A percentile compares a stretch with the other conserved stretches of the same genome.
These are phyloP conservation scores for Aurelia aurita complex sp. Pacific DNA, from an alignment of 30 jellyfish, hydroid and myxozoan genomes.

Conservation along the genomic window DNA sequence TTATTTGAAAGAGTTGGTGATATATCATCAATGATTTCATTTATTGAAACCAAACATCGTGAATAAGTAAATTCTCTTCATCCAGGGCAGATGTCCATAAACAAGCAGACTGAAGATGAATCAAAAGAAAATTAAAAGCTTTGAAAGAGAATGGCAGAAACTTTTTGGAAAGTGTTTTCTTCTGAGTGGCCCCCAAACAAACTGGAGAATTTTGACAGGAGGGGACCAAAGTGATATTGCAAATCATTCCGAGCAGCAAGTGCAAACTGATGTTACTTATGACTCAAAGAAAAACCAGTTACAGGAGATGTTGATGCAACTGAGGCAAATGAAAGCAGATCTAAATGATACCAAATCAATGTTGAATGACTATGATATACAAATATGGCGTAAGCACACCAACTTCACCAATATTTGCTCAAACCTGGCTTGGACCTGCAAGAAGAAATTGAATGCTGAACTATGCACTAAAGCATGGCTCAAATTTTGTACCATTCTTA, in stretches of 20 bases:
- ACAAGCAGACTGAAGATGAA: too few species aligned
- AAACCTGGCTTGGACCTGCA: conserved; percentile 36
- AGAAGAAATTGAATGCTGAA: conserved; percentile 73
- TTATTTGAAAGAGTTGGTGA: too few species aligned
- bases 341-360: conserved; percentile 78
- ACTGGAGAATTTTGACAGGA: not conserved
- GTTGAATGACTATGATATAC: conserved; percentile 73
- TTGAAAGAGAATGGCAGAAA: conserved; percentile 35
- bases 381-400: conserved; percentile 89
- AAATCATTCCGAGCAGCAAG: not conserved
- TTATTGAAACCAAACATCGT: too few species aligned
- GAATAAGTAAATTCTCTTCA: too few species aligned
- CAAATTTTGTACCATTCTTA: conserved; percentile 80
- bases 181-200: not conserved
- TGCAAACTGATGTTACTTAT: not conserved
- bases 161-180: conserved; percentile 41
- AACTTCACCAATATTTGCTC: conserved; percentile 66
- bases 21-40: too few species aligned
- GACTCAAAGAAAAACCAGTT: not conserved
- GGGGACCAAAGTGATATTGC: not conserved
- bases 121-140: not conserved
- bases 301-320: not conserved
- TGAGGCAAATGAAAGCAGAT: conserved; percentile 52
- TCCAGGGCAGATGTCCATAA: too few species aligned
- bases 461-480: conserved; percentile 99